Evolutionary conservation across 2,888 invertebrate genomes (phyloP), one percentile per base, ranked within the genome.

Genomic region (Colostygia pectinataria): DNA sequence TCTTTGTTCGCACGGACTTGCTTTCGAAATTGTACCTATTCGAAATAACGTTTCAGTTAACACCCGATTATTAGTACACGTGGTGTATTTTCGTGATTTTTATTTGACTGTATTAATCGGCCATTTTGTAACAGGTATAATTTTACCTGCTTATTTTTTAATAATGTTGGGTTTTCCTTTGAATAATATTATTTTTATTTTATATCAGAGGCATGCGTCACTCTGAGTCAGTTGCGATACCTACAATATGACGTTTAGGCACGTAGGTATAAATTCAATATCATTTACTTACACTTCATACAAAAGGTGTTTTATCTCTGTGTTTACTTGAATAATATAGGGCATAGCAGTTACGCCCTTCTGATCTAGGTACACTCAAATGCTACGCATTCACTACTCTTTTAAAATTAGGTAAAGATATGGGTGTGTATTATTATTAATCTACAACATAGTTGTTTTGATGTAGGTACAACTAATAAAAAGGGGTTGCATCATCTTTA

Each of bases 11-110:
- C 65, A 59, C 74, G 60, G 60, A 70, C 33, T 54, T 76, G 82
- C 85, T 85, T 86, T 86, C 82, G 76, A 83, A 84, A 84, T 53
- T 72, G 70, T 74, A 77, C 66, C 68, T 68, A 72, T 74, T 77
- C 74, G 72, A 76, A 80, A 68, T 79, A 79, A 78, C 80, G 79
- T 71, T 74, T 68, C 37, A 49, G 48, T 54, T 55, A 43, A 45
- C 49, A 51, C 48, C 42, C 28, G 57, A 54, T 59, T 57, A 61
- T 49, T 64, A 55, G 57, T 61, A 68, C 76, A 77, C 76, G 76
- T 74, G 73, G 62, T 72, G 14, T 66, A 53, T 68, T 45, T 63
- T 41, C 31, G 18, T 6, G 12, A 45, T 31, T 46, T 14, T 10
- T 28, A 27, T 9, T 33, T 15, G 12, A 7, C 34, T 10, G 4